Base-by-base conservation (phyloP, 2,797 vertebrate species). In the Numenius phaeopus region DNA sequence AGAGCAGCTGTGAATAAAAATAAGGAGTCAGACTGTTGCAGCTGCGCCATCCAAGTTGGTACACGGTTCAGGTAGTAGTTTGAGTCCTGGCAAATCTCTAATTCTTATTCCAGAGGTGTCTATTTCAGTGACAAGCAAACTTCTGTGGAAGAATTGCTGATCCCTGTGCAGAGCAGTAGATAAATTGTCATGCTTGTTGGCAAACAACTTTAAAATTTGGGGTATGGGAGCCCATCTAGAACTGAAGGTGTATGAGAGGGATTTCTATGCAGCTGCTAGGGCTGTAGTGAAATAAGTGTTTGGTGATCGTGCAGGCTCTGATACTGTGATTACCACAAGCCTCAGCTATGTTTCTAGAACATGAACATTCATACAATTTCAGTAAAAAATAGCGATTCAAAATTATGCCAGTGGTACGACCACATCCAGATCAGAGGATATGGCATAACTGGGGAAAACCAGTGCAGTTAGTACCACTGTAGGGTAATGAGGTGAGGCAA, bases 361-460 rank as follows among this genome's bases (percentile, higher is more conserved):
- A 8, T 2, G 14, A 9, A 10, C 8, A 32, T 85, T 86, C 20
- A 0, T 47, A 32, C 26, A 27, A 54, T 23, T 87, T 24, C 32
- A 78, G 58, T 34, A 47, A 79, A 67, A 76, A 73, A 11, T 0
- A 65, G 16, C 1, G 2, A 32, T 82, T 82, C 23, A 50, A 32
- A 73, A 0, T 88, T 71, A 72, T 11, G 11, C 7, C 34, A 16
- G 22, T 50, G 34, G 9, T 67, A 57, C 0, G 1, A 26, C 47
- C 17, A 17, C 24, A 46, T 13, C 16, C 24, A 17, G 37, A 26
- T 22, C 30, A 58, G 66, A 95, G 42, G 30, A 44, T 44, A 12
- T 7, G 52, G n/a, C 6, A 2, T 42, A 80, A n/a, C 16, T 37
- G 13, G 32, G 52, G 37, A 50, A 76, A 93, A 40, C 1, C n/a